Percentiles rank a stretch among this genome's conserved stretches.
phyloP scores from a whole-genome alignment of 2,888 invertebrate species.

The Heterodera filipjevi region DNA sequence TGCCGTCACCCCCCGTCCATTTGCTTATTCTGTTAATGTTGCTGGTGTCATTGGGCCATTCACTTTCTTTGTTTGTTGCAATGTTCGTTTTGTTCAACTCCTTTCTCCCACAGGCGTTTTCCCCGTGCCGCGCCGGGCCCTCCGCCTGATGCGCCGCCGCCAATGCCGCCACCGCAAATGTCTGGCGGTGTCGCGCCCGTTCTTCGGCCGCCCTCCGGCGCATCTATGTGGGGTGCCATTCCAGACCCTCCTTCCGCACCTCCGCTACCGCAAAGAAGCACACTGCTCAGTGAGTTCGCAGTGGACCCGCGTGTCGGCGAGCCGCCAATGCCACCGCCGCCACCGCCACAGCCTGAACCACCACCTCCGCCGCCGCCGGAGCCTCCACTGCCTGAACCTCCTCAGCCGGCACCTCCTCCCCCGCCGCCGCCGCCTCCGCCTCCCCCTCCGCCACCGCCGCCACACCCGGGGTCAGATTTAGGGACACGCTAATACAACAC shows the following conservation, averaged over 20 bases:
- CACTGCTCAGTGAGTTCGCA: constrained; percentile 4
- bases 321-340: not conserved
- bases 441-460: constrained; percentile 10
- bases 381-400: not conserved
- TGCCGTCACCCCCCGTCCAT: not conserved
- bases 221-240: constrained; percentile 1
- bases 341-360: not conserved
- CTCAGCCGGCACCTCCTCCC: constrained; percentile 8
- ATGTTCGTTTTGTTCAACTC: not conserved
- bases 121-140: constrained; percentile 18
- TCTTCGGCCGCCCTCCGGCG: constrained; percentile 12
- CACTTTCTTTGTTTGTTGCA: not conserved
- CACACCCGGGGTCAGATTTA: constrained; percentile 10
- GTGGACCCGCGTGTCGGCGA: not conserved
- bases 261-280: not conserved
- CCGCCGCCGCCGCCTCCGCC: constrained; percentile 6
- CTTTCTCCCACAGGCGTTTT: not conserved
- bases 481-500: not conserved
- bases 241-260: constrained; percentile 19
- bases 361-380: not conserved
- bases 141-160: constrained; percentile 14
- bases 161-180: not conserved
- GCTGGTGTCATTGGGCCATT: not conserved
- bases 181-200: constrained; percentile 19
- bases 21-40: not conserved